phyloP scores from a whole-genome alignment of 2,888 invertebrate genomes.

The Nomada flava region DNA sequence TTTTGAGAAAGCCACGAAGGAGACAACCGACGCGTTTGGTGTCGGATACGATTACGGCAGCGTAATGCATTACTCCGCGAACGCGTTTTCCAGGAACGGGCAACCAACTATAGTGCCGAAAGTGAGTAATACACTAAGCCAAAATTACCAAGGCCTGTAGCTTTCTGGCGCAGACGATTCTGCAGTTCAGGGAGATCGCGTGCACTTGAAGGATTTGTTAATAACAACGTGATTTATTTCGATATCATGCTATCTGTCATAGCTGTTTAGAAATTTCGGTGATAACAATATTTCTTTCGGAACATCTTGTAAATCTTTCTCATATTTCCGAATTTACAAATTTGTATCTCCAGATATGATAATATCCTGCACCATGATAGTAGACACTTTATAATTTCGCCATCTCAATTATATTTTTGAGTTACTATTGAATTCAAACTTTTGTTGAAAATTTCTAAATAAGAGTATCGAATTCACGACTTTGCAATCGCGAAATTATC shows the following conservation, averaged over 20 bases:
- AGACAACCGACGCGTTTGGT: slow-evolving; percentile 87
- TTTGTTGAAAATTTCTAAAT: too few relatives aligned
- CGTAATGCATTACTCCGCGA: slow-evolving; percentile 93
- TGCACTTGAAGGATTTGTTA: slow-evolving; percentile 6
- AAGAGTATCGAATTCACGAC: too few relatives aligned
- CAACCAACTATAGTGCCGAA: slow-evolving; percentile 89
- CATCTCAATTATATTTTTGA: too few relatives aligned
- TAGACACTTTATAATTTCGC: too few relatives aligned
- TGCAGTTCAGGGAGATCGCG: background rate
- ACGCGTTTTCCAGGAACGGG: slow-evolving; percentile 91
- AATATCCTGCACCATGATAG: too few relatives aligned
- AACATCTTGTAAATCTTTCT: slow-evolving; percentile 3
- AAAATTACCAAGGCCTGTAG: slow-evolving; percentile 16
- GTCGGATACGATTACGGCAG: slow-evolving; percentile 92
- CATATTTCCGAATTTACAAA: background rate
- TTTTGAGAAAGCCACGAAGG: slow-evolving; percentile 88
- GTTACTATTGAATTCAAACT: too few relatives aligned
- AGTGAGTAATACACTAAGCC: slow-evolving; percentile 83
- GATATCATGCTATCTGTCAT: slow-evolving; percentile 1
- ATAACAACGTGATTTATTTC: background rate
- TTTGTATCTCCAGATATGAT: background rate
- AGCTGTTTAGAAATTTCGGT: background rate
- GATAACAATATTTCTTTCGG: background rate
- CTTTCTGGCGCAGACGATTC: background rate
- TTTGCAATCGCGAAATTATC: too few relatives aligned